Conservation (phyloP, 2,797 vertebrate genomes). For the Bryconaethiops microstoma region DNA sequence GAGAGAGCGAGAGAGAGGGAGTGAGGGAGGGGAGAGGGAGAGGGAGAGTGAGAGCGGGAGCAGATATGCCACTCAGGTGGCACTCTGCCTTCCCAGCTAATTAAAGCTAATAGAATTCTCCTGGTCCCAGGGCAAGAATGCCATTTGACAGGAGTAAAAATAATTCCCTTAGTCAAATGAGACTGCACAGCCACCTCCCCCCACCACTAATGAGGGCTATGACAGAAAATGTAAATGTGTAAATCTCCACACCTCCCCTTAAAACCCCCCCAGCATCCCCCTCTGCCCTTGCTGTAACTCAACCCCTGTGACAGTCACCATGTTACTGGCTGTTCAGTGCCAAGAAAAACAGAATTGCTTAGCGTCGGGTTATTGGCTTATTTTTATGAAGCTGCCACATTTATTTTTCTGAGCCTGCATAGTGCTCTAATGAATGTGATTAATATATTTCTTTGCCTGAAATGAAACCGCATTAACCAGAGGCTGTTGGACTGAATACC, state of each 20-base stretch:
- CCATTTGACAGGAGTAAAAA: constrained; percentile 53
- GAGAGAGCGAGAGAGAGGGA: constrained; percentile 12
- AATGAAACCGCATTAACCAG: constrained; percentile 47
- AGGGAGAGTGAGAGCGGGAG: constrained; percentile 15
- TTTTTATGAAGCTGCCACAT: constrained; percentile 31
- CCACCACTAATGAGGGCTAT: constrained; percentile 36
- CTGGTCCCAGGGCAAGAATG: constrained; percentile 43
- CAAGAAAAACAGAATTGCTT: constrained; percentile 34
- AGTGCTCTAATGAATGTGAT: constrained; percentile 51
- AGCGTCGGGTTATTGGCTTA: constrained; percentile 29
- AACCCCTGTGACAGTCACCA: constrained; percentile 24
- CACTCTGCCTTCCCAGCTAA: constrained; percentile 52
- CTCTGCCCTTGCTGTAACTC: constrained; percentile 36
- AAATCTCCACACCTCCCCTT: constrained; percentile 33
- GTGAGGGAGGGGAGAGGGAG: constrained; percentile 14
- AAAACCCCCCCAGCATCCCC: constrained; percentile 28
- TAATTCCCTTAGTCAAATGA: constrained; percentile 48
- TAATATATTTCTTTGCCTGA: constrained; percentile 49
- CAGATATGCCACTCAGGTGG: constrained; percentile 44
- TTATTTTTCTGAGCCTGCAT: constrained; percentile 44
- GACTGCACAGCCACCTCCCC: constrained; percentile 30
- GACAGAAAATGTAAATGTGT: constrained; percentile 48
- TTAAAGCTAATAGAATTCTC: constrained; percentile 54
- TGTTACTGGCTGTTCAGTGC: constrained; percentile 23
- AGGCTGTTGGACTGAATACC: constrained; percentile 49